Conservation (phyloP, 2,113 vertebrate species). For the Eptesicus fuscus region DNA sequence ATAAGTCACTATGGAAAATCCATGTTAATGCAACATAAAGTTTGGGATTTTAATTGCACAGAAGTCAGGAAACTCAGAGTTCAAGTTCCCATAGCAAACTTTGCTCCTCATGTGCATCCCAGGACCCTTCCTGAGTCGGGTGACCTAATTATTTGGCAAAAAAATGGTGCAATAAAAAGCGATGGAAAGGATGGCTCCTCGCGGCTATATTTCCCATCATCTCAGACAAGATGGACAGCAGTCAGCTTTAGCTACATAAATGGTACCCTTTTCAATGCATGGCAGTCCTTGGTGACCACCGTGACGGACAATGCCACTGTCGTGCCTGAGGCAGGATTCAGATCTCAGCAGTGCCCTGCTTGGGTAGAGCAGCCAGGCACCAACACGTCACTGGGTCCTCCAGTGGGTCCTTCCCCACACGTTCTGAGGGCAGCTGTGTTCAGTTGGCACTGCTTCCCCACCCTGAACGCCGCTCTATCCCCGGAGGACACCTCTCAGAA, state of each 20-base stretch:
- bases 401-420: rapidly evolving
- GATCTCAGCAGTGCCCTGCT: not conserved
- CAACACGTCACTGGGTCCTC: not conserved
- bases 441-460: not conserved
- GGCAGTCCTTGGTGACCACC: not conserved
- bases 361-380: not conserved
- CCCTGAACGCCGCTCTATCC: too few species aligned
- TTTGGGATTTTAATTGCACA: conserved; percentile 75
- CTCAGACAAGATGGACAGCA: not conserved
- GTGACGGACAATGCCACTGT: not conserved
- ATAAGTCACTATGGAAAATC: conserved; percentile 69
- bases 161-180: not conserved
- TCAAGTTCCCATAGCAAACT: conserved; percentile 59
- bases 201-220: not conserved
- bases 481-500: not conserved
- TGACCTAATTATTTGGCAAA: conserved; percentile 55
- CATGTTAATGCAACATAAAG: conserved; percentile 57
- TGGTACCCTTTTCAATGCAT: not conserved
- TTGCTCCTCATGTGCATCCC: conserved; percentile 14
- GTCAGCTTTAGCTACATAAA: not conserved
- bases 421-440: not conserved
- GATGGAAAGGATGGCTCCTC: conserved; percentile 10
- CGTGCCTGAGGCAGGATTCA: not conserved
- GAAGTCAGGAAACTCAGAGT: conserved; percentile 76
- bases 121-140: not conserved